These are phyloP conservation scores for Eclectus roratus DNA, from an alignment of 2,113 vertebrate genomes.

Conservation along the genomic window DNA sequence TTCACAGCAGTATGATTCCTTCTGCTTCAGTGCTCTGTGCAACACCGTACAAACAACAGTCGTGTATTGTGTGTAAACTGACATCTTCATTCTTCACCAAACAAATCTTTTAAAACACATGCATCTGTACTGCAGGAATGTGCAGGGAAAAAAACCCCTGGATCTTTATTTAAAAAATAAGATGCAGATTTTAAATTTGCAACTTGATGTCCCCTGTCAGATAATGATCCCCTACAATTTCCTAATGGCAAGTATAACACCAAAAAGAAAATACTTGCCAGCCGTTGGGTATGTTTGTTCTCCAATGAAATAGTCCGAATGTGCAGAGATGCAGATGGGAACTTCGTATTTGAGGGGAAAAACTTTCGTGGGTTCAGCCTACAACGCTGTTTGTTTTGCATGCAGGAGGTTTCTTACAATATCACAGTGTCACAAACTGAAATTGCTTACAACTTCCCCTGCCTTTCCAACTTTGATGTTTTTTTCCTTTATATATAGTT, in stretches of 20 bases:
- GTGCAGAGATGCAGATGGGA: background rate
- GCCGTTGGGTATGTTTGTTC: background rate
- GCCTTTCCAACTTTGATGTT: background rate
- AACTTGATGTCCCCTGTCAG: background rate
- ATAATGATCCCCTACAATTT: background rate
- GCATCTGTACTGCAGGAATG: background rate
- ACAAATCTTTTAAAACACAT: background rate
- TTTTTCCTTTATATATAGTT: background rate
- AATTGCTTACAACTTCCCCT: background rate
- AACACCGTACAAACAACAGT: background rate
- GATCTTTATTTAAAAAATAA: background rate
- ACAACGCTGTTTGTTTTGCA: background rate
- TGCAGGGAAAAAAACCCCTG: background rate
- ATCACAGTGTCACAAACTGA: background rate
- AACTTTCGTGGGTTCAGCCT: background rate
- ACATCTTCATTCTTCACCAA: background rate
- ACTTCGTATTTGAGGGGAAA: background rate
- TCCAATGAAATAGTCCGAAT: background rate
- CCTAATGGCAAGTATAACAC: background rate
- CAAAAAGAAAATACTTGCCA: background rate
- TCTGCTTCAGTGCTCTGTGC: background rate
- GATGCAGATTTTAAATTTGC: background rate
- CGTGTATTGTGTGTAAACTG: background rate
- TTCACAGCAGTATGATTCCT: background rate
- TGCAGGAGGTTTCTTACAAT: background rate